phyloP scores from a whole-genome alignment of 2,797 vertebrate species.

The Semaprochilodus insignis region DNA sequence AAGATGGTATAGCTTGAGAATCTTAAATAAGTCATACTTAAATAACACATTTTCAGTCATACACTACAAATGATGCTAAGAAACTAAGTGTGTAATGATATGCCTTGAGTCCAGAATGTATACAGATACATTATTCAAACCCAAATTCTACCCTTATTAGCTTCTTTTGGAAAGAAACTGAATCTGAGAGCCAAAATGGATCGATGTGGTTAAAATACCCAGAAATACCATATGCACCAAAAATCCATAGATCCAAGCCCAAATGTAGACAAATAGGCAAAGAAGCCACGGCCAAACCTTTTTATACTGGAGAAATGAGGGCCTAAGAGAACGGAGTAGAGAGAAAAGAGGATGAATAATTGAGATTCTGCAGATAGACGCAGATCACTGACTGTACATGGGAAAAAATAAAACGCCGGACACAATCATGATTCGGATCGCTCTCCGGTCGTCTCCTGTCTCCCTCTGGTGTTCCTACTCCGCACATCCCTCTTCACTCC shows the following conservation, averaged over 20 bases:
- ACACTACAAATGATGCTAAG: no score
- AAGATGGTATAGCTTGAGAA: no score
- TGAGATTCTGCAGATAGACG: slow-evolving; percentile 79
- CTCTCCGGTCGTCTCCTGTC: slow-evolving; percentile 43
- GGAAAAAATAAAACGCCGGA: slow-evolving; percentile 59
- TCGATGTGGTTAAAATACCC: not conserved
- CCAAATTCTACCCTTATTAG: no score
- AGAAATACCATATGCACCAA: not conserved
- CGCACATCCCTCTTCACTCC: not conserved
- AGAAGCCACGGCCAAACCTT: not conserved
- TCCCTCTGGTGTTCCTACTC: slow-evolving; percentile 58
- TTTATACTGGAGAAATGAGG: not conserved
- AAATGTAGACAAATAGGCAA: not conserved
- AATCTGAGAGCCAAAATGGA: no score
- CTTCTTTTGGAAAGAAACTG: no score
- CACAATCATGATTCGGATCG: slow-evolving; percentile 31
- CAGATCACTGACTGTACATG: slow-evolving; percentile 70
- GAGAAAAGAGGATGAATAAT: slow-evolving; percentile 72
- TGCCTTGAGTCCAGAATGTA: no score
- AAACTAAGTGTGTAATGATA: no score
- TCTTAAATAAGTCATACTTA: no score
- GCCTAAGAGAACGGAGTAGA: not conserved
- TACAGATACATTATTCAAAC: no score
- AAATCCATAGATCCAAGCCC: not conserved
- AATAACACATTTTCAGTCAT: no score